Evolutionary conservation across 2,113 vertebrate genomes (phyloP).

Genomic region (Ictalurus furcatus): DNA sequence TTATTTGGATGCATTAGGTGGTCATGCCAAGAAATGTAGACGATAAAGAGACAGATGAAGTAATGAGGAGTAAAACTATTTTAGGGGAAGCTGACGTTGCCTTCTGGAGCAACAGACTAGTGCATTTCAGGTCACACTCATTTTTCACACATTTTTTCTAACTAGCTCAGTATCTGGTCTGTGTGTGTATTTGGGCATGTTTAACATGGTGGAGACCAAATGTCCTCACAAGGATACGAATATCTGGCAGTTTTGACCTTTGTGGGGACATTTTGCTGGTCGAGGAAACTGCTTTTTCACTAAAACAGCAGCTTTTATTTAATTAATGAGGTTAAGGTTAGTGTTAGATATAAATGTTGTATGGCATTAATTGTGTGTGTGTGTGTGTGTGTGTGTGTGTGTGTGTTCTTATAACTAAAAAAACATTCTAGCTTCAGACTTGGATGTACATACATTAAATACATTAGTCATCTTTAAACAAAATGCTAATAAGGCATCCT

Average conservation of each 20-base stretch:
- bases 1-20: slow-evolving; percentile 10
- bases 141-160: slow-evolving; percentile 21
- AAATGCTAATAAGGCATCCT: not conserved
- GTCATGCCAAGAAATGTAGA: not conserved
- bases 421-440: slow-evolving; percentile 14
- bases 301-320: not conserved
- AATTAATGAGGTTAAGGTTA: not conserved
- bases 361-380: not conserved
- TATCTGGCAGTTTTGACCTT: not conserved
- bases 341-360: not conserved
- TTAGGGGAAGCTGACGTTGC: slow-evolving; percentile 28
- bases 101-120: slow-evolving; percentile 38
- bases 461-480: slow-evolving; percentile 25
- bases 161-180: slow-evolving; percentile 4
- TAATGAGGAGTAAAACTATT: slow-evolving; percentile 30
- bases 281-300: not conserved
- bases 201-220: not conserved
- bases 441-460: slow-evolving; percentile 2
- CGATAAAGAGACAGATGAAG: slow-evolving; percentile 18
- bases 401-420: slow-evolving; percentile 20
- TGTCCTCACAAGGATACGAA: not conserved
- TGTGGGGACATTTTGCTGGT: not conserved
- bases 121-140: slow-evolving; percentile 37
- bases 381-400: not conserved
- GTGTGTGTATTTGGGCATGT: not conserved